Percentiles rank a stretch among this genome's conserved stretches.
Conservation (phyloP, 2,113 vertebrate species). For the Tragelaphus strepsiceros region DNA sequence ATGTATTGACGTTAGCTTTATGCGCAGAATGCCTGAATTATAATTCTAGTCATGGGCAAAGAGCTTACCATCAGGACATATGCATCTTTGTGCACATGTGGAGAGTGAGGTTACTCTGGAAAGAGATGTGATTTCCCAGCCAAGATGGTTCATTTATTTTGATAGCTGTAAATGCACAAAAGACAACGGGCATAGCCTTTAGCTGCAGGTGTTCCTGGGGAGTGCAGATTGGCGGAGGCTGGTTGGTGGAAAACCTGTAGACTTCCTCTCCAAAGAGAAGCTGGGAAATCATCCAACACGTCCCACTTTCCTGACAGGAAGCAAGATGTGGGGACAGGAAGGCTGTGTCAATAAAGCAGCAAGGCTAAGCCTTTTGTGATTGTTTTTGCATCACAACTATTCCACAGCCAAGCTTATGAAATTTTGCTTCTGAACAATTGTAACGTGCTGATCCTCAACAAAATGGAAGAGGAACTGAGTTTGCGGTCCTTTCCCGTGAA, state of each 20-base stretch:
- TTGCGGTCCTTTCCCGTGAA: neutral
- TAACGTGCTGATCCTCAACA: conserved; percentile 37
- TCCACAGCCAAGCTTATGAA: conserved; percentile 29
- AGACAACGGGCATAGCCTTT: conserved; percentile 26
- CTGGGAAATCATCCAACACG: conserved; percentile 79
- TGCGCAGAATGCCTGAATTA: conserved; percentile 11
- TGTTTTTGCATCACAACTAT: conserved; percentile 74
- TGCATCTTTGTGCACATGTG: neutral
- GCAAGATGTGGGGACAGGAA: conserved; percentile 81
- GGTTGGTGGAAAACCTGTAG: conserved; percentile 60
- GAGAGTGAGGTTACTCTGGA: conserved; percentile 31
- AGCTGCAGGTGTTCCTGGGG: conserved; percentile 76
- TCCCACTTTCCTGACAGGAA: conserved; percentile 84
- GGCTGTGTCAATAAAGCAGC: conserved; percentile 74
- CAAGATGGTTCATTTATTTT: conserved; percentile 66
- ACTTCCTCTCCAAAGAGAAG: conserved; percentile 80
- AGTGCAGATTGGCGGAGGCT: conserved; percentile 65
- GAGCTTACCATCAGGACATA: neutral
- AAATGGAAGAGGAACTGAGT: conserved; percentile 33
- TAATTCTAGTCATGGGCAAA: neutral
- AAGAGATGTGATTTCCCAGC: conserved; percentile 31
- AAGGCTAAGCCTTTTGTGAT: conserved; percentile 63
- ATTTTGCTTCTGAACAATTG: conserved; percentile 44
- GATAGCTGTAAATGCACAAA: conserved; percentile 49
- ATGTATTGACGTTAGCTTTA: conserved; percentile 5